A percentile compares a stretch with the other conserved stretches of the same genome.
These are phyloP conservation scores for Drosophila atripex DNA, from an alignment of 2,888 invertebrate species.

Conservation along the genomic window DNA sequence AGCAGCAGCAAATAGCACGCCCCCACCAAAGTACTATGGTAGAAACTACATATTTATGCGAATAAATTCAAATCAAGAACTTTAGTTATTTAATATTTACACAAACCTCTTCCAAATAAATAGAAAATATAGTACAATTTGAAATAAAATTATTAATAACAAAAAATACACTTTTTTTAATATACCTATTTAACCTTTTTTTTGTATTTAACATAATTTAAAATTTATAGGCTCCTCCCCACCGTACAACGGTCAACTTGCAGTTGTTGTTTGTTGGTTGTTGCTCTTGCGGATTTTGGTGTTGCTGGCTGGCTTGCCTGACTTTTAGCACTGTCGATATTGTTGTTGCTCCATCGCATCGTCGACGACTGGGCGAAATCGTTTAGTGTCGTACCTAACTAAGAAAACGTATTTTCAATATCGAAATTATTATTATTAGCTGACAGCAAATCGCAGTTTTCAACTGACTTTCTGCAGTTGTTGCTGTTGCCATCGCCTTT, in stretches of 20 bases:
- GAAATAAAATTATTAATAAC: background rate
- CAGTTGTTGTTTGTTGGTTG: constrained; percentile 58
- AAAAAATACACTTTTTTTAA: no score
- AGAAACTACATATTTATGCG: background rate
- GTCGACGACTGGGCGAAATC: constrained; percentile 72
- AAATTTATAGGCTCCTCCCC: background rate
- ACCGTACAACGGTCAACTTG: constrained; percentile 54
- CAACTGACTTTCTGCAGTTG: constrained; percentile 59
- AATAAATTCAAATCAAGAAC: background rate
- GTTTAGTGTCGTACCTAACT: constrained; percentile 82
- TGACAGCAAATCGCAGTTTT: constrained; percentile 81
- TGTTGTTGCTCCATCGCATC: constrained; percentile 19
- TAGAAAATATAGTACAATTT: background rate
- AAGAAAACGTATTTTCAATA: constrained; percentile 83
- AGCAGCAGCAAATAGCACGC: constrained; percentile 72
- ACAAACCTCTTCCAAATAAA: background rate
- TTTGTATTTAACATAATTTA: background rate
- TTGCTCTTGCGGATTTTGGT: constrained; percentile 33
- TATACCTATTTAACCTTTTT: no score
- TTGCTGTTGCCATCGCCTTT: constrained; percentile 17
- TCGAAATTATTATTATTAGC: constrained; percentile 82
- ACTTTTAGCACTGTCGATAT: constrained; percentile 69
- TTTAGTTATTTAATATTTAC: background rate
- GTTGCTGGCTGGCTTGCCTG: constrained; percentile 63
- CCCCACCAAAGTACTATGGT: constrained; percentile 62